Percentiles rank a stretch among this genome's conserved stretches.
Evolutionary conservation across 1,140 invertebrate genomes (phyloP).

Genomic region (Pemphigus obesinymphae): DNA sequence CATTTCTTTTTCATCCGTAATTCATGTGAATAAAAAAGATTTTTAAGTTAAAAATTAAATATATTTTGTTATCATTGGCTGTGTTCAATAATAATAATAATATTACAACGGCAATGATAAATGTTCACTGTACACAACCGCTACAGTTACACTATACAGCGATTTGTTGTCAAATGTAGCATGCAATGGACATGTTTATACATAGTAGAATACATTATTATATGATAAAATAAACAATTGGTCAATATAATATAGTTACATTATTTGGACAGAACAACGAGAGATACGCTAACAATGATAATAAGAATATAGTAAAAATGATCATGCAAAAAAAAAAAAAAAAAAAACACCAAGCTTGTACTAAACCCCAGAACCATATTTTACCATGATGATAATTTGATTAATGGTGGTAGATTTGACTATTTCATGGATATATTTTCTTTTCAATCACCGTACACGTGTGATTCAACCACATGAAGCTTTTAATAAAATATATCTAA

Average conservation of each 20-base stretch:
- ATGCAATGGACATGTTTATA: not conserved
- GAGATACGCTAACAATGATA: conserved; percentile 14
- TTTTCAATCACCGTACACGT: not conserved
- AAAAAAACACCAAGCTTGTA: conserved; percentile 35
- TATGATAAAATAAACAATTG: no score
- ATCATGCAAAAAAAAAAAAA: conserved; percentile 41
- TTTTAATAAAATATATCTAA: conserved; percentile 19
- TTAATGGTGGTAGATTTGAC: not conserved
- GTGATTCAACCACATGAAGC: conserved; percentile 14
- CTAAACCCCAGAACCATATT: conserved; percentile 31
- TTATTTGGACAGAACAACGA: conserved; percentile 34
- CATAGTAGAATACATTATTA: no score
- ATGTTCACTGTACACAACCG: not conserved
- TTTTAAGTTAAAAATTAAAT: no score
- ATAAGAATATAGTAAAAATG: not conserved
- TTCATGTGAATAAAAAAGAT: no score
- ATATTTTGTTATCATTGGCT: no score
- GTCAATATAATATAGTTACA: no score
- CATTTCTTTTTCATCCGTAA: no score
- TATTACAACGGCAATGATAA: not conserved
- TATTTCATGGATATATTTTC: conserved; percentile 2
- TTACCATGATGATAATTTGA: not conserved
- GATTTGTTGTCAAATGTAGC: not conserved
- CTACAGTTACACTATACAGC: no score
- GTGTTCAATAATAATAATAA: not conserved